Evolutionary conservation across 2,888 invertebrate genomes (phyloP), one percentile per base, ranked within the genome.

Genomic region (Drosophila paranaensis): DNA sequence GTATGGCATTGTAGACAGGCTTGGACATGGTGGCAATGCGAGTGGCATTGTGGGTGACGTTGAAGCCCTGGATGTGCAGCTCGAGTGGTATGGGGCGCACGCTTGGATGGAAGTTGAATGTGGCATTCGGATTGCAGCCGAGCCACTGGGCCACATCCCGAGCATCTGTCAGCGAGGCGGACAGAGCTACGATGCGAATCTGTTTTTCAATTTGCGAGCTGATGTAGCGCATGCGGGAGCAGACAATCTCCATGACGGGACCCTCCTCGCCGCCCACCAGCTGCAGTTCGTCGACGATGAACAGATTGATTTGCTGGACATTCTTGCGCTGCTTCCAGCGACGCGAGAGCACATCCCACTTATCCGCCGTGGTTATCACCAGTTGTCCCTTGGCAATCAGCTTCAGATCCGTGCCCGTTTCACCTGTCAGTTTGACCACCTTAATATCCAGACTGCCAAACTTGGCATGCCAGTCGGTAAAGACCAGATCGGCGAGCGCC

Each of bases 261-360:
- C 98, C 97, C 82, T 97, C 97, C 84, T 97, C 97, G 0, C 97
- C 97, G 0, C 97, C 97, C 60, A 97, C 94, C 70, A 98, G 93
- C 90, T 99, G 99, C 30, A 99, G 93, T 82, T 99, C 99, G 91
- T 99, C 99, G 20, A 98, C 98, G 71, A 99, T 97, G 92, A 99
- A 98, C 16, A 99, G 94, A 71, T 98, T 97, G 10, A 99, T 96
- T 90, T 98, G 98, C 90, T 99, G 99, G 0, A 99, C 99, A 91
- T 98, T 98, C 93, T 99, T 99, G 39, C 99, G 95, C 90, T 99
- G 99, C 89, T 99, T 99, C 99, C 99, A 99, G 75, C 99, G 95
- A 62, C 99, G 94, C 0, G 99, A 99, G 3, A 99, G 94, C 5
- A 99, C 98, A 92, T 99, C 99, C 99, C 99, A 99, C 88, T 98